These are phyloP conservation scores for Dromius quadrimaculatus DNA, from an alignment of 2,888 invertebrate species.

Conservation along the genomic window DNA sequence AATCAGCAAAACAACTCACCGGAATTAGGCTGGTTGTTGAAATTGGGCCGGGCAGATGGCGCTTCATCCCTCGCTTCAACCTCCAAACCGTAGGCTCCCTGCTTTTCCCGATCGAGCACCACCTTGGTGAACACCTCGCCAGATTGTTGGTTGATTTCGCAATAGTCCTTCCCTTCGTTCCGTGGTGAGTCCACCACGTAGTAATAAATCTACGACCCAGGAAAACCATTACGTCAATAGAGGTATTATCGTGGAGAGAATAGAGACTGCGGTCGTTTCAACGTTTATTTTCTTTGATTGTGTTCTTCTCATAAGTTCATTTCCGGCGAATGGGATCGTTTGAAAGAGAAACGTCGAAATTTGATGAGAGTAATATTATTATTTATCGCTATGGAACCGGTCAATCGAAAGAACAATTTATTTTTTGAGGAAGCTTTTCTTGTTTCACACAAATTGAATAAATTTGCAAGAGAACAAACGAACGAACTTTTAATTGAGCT, in stretches of 20 bases:
- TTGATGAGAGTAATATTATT: too few species aligned
- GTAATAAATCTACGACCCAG: conserved; percentile 89
- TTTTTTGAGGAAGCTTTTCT: too few species aligned
- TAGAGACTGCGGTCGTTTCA: not conserved
- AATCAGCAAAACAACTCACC: conserved; percentile 76
- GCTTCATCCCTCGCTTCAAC: conserved; percentile 97
- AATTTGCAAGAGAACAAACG: too few species aligned
- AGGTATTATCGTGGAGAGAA: not conserved
- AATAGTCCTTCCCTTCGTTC: conserved; percentile 95
- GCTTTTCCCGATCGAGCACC: conserved; percentile 97
- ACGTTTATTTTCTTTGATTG: not conserved
- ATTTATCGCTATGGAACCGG: too few species aligned
- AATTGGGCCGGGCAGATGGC: conserved; percentile 95
- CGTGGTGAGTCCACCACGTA: conserved; percentile 92
- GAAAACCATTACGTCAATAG: conserved; percentile 37
- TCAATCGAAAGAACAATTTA: too few species aligned
- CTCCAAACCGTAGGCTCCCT: conserved; percentile 96
- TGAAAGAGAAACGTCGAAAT: too few species aligned
- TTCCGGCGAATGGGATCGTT: not conserved
- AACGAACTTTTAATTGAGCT: too few species aligned
- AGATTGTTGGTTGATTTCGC: conserved; percentile 95
- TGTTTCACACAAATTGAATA: too few species aligned
- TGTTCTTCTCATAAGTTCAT: not conserved
- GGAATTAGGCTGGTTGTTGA: conserved; percentile 94
- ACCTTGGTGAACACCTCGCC: conserved; percentile 96